phyloP scores from a whole-genome alignment of 2,113 vertebrate species.

The Furnarius figulus region DNA sequence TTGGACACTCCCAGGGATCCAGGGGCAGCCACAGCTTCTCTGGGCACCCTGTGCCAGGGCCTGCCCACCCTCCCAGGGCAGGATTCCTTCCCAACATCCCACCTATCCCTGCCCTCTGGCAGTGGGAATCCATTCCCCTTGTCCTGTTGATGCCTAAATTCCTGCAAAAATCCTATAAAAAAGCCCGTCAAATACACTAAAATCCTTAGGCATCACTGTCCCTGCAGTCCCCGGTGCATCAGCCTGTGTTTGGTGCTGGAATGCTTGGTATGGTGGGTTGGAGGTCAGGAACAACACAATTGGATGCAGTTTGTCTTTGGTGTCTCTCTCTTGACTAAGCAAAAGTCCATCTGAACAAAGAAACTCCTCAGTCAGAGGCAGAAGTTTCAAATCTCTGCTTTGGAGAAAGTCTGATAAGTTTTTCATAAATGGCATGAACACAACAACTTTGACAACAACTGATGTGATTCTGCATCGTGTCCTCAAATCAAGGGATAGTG shows the following conservation, averaged over 20 bases:
- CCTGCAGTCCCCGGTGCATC: neutral
- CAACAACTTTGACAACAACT: neutral
- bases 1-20: neutral
- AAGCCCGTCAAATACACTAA: too few species aligned
- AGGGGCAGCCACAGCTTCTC: neutral
- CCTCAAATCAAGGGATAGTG: neutral
- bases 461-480: slow-evolving; percentile 7
- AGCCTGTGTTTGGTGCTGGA: neutral
- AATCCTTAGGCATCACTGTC: neutral
- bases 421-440: neutral
- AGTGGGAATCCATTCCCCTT: neutral
- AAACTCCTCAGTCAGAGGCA: neutral
- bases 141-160: too few species aligned
- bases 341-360: neutral
- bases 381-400: neutral
- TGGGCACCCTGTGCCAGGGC: neutral
- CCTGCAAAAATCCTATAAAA: too few species aligned
- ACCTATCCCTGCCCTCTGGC: neutral
- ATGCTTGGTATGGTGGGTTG: rapidly evolving
- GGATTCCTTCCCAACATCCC: neutral
- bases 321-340: neutral
- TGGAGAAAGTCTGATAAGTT: neutral
- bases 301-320: neutral
- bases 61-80: neutral
- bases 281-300: neutral